Evolutionary conservation across 2,888 invertebrate genomes (phyloP), one percentile per base, ranked within the genome.

Genomic region (Drosophila bunnanda): DNA sequence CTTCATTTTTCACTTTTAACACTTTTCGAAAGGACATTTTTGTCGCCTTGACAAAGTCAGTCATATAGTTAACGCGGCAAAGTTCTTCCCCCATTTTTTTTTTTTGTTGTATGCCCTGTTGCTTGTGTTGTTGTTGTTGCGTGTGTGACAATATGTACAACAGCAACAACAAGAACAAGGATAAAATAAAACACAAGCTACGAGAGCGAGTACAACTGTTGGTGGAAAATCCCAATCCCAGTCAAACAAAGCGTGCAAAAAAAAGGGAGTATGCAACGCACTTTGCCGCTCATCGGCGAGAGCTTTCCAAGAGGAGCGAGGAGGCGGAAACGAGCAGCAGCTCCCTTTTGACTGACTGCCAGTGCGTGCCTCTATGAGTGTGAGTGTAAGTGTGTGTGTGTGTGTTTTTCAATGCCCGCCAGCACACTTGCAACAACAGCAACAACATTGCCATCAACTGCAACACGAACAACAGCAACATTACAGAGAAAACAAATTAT

Each of bases 221-320:
- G 66, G 70, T 50, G 82, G 81, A 82, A 87, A 85, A 88, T 88
- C 80, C 81, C 85, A 77, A 80, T 86, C 71, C 84, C 77, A 85
- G 80, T 78, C 83, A 82, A 85, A 85, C 84, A 88, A 82, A 84
- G 88, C 80, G 79, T 86, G 82, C 82, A 79, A 80, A 75, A 71
- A 70, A 44, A 79, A 78, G 30, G 57, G 46, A 76, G 86, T 79
- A 79, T 82, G 84, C 82, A 85, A 84, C 84, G 85, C 84, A 84
- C 88, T 84, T 84, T 87, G 78, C 73, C 81, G 77, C 81, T 69
- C 84, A 79, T 58, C 82, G 81, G 73, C 68, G 54, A 56, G 54
- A 56, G 39, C 30, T 30, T 17, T n/a, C 9, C n/a, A 60, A 58
- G 32, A 17, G 41, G 22, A 15, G 12, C 17, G 22, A 59, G 22